These are phyloP conservation scores for Propithecus deckenii DNA, from an alignment of 2,797 vertebrate species.

Conservation along the genomic window DNA sequence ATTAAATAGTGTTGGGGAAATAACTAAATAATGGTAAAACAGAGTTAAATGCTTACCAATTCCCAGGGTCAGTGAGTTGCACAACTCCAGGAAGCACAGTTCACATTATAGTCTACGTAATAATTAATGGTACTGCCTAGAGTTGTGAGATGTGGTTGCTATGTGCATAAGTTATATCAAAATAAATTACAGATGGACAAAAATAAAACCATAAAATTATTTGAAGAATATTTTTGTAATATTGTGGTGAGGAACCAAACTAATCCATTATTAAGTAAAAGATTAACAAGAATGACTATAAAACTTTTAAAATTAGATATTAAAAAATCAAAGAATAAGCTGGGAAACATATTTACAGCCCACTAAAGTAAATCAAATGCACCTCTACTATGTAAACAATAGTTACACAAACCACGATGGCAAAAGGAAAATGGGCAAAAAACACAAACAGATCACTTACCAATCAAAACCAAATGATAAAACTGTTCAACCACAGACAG, in stretches of 20 bases:
- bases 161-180: not conserved
- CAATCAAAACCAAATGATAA: constrained; percentile 9
- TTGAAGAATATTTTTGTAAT: not conserved
- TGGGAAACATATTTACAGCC: not conserved
- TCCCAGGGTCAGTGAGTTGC: not conserved
- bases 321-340: constrained; percentile 31
- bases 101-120: not conserved
- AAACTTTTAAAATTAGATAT: not conserved
- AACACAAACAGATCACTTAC: not conserved
- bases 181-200: not conserved
- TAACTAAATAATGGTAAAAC: constrained; percentile 7
- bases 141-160: not conserved
- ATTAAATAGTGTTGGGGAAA: not conserved
- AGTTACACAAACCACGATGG: not conserved
- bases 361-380: not conserved
- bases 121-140: not conserved
- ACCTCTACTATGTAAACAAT: not conserved
- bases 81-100: not conserved
- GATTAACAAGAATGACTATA: not conserved
- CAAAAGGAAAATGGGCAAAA: not conserved
- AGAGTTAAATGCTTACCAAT: not conserved
- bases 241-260: not conserved
- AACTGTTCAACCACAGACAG: not conserved
- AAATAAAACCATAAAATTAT: constrained; percentile 21
- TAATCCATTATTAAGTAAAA: not conserved